Base-by-base conservation (phyloP, 2,888 invertebrate genomes). In the Xylocampa areola region DNA sequence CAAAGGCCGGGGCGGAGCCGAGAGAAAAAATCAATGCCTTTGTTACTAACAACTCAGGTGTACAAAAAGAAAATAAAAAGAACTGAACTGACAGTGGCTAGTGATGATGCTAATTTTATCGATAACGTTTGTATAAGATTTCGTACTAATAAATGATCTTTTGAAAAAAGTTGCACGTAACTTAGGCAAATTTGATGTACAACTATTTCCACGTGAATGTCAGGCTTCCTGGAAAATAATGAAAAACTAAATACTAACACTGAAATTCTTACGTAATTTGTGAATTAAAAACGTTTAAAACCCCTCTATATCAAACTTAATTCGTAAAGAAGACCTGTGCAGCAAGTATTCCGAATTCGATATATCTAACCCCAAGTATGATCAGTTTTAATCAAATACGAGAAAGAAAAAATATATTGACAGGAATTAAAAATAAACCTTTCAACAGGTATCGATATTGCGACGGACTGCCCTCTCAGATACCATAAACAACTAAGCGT, bases 11-110 rank as follows among this genome's bases (percentile, higher is more conserved):
- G 86, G 85, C 84, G 85, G 85, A 86, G 85, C 73, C 71, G 81
- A 86, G 77, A 85, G 82, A 88, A 86, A 91, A 93, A 92, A 91
- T 83, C 84, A 85, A 91, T 87, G 86, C 91, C 88, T 92, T 93
- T 93, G 92, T 92, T 91, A 89, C 89, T 84, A 90, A 90, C 91
- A 92, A 90, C 91, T 92, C 89, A 90, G 91, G 89, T 91, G 90
- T 89, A 91, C 87, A 85, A 82, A 90, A 90, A 88, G 83, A 88
- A 90, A 89, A 87, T 84, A 88, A 90, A 89, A 74, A 64, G 70
- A 68, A 40, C 51, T 83, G 78, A 81, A 77, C 86, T 80, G 85
- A 80, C 85, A 83, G 76, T 76, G 77, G 76, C 69, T 82, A 86
- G 82, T 81, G 87, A 84, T 81, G 89, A 78, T 81, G 83, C 76